Base-by-base conservation (phyloP, 2,113 vertebrate genomes). In the Prunella himalayana region DNA sequence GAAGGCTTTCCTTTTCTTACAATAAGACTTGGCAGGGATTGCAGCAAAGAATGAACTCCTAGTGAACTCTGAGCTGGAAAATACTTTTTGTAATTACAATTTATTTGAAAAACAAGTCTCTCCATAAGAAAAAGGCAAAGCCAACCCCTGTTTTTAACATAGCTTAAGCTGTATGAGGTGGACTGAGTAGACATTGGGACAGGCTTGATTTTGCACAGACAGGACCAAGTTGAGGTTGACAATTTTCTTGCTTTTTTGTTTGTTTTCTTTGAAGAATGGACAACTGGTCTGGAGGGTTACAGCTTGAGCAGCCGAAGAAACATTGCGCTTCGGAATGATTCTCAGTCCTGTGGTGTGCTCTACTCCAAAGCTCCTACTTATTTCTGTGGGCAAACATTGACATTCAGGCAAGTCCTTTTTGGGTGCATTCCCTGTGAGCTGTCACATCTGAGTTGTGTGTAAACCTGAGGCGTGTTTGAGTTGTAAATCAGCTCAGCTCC, bases 291-390 rank as follows among this genome's bases (percentile, higher is more conserved):
- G 39, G 99, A 99, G 25, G 99, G 99, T 25, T 99, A 99, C 98
- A 99, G 99, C 96, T 94, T 99, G 96, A 99, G 99, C 98, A 99
- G 99, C 93, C 98, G 99, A 91, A 98, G 97, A 63, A 99, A 99
- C 96, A 99, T 99, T 20, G 99, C 99, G 0, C 98, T 99, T 71
- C 98, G 99, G 19, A 99, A 98, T 2, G 99, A 99, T 85, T 98
- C 98, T 3, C 94, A 98, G 31, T 96, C 98, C 0, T 97, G 98
- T 0, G 98, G 97, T 2, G 98, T 99, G 49, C 99, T 99, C 86
- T 99, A 99, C 98, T 99, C 99, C 95, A 99, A 98, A 30, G 98
- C 98, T 19, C 98, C 99, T 47, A 99, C 99, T 2, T 99, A 99
- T 59, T 99, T 98, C 97, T 99, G 99, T 31, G 99, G 99, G 37